These are phyloP conservation scores for Cetoscarus ocellatus DNA, from an alignment of 2,797 vertebrate species.

Conservation along the genomic window DNA sequence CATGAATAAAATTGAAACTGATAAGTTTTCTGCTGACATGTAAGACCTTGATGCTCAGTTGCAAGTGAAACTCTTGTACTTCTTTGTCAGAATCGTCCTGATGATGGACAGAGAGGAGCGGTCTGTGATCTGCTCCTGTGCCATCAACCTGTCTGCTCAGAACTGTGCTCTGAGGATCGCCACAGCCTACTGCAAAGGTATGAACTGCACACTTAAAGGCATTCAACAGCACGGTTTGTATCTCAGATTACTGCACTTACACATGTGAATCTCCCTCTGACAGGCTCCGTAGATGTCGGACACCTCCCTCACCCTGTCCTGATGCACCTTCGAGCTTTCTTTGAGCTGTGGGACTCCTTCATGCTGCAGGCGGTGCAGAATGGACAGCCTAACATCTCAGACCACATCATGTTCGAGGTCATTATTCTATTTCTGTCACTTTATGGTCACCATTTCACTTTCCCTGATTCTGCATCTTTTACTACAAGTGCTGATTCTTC, in stretches of 20 bases:
- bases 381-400: slow-evolving; percentile 88
- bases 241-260: background rate
- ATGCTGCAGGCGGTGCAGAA: slow-evolving; percentile 88
- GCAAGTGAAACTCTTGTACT: background rate
- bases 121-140: slow-evolving; percentile 80
- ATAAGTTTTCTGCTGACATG: too few species aligned
- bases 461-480: too few species aligned
- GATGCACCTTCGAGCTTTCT: slow-evolving; percentile 92
- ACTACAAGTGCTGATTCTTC: too few species aligned
- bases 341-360: slow-evolving; percentile 91
- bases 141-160: slow-evolving; percentile 83
- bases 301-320: slow-evolving; percentile 92
- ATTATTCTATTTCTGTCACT: background rate
- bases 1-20: background rate
- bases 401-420: slow-evolving; percentile 87
- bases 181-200: slow-evolving; percentile 94
- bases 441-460: background rate
- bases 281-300: slow-evolving; percentile 90
- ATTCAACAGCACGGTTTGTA: too few species aligned
- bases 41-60: too few species aligned
- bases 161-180: slow-evolving; percentile 90
- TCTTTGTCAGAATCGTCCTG: slow-evolving; percentile 85
- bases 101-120: slow-evolving; percentile 92
- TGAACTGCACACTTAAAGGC: background rate
- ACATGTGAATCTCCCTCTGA: slow-evolving; percentile 1